These are phyloP conservation scores for Apis florea DNA, from an alignment of 1,140 invertebrate species.

Conservation along the genomic window DNA sequence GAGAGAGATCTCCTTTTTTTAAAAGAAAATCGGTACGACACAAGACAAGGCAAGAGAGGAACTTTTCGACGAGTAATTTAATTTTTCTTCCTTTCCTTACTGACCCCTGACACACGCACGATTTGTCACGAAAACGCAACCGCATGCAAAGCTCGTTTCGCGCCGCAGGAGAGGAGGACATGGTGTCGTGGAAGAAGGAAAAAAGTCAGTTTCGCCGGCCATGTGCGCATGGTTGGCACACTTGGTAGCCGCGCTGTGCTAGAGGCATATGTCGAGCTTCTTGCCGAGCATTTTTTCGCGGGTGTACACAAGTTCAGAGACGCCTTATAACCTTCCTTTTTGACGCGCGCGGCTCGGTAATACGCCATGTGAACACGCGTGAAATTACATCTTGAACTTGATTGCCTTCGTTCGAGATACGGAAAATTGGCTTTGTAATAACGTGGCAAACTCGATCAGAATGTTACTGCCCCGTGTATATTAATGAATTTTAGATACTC, in stretches of 20 bases:
- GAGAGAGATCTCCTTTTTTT: no score
- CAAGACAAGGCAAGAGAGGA: no score
- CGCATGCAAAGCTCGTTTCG: conserved; percentile 62
- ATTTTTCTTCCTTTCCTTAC: conserved; percentile 45
- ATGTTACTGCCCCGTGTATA: not conserved
- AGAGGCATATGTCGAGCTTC: conserved; percentile 62
- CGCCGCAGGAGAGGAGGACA: conserved; percentile 60
- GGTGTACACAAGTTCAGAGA: conserved; percentile 31
- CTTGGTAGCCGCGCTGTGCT: conserved; percentile 58
- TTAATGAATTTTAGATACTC: not conserved
- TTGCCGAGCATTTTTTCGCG: conserved; percentile 59
- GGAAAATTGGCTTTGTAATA: conserved; percentile 27
- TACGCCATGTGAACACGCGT: conserved; percentile 28
- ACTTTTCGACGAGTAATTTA: no score
- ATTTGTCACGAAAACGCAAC: conserved; percentile 62
- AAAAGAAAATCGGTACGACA: no score
- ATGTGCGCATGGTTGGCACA: conserved; percentile 63
- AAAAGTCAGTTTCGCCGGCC: conserved; percentile 60
- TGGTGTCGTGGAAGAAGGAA: conserved; percentile 38
- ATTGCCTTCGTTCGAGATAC: conserved; percentile 28
- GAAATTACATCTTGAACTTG: conserved; percentile 43
- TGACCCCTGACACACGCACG: conserved; percentile 21
- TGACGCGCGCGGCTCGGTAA: conserved; percentile 14
- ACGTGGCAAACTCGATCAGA: conserved; percentile 25
- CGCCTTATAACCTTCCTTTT: conserved; percentile 30